phyloP scores from a whole-genome alignment of 2,113 vertebrate genomes.

The Sceloporus undulatus region DNA sequence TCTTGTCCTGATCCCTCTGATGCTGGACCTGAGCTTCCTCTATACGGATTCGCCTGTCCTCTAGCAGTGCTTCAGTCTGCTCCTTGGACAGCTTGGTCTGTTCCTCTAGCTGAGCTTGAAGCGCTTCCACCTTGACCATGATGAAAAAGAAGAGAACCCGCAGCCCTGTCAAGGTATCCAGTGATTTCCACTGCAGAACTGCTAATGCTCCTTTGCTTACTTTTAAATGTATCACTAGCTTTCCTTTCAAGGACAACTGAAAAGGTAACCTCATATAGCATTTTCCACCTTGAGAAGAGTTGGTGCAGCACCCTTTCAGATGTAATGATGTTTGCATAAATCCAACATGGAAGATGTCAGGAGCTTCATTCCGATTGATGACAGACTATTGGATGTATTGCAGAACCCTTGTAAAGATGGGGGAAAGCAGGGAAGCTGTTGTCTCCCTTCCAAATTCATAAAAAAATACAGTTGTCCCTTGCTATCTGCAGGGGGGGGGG shows the following conservation, averaged over 20 bases:
- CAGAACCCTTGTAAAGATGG: too few relatives aligned
- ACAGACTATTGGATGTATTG: too few relatives aligned
- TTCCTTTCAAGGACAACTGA: background rate
- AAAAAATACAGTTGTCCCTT: too few relatives aligned
- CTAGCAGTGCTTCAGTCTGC: slow-evolving; percentile 87
- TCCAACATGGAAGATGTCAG: background rate
- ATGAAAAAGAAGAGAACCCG: background rate
- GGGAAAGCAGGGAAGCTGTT: too few relatives aligned
- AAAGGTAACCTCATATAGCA: background rate
- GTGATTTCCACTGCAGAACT: background rate
- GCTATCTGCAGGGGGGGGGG: too few relatives aligned
- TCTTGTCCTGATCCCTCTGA: slow-evolving; percentile 85
- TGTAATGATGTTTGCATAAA: background rate
- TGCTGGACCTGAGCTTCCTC: slow-evolving; percentile 88
- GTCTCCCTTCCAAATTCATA: too few relatives aligned
- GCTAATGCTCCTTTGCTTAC: background rate
- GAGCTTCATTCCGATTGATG: too few relatives aligned
- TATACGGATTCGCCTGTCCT: slow-evolving; percentile 87
- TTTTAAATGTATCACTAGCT: background rate
- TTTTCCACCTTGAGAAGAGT: background rate
- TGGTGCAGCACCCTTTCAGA: background rate
- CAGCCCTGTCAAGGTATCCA: background rate
- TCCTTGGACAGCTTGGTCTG: slow-evolving; percentile 90
- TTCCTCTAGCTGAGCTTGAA: slow-evolving; percentile 95
- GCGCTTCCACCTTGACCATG: slow-evolving; percentile 87